Conservation (phyloP, 2,113 vertebrate species). For the Sus scrofa region DNA sequence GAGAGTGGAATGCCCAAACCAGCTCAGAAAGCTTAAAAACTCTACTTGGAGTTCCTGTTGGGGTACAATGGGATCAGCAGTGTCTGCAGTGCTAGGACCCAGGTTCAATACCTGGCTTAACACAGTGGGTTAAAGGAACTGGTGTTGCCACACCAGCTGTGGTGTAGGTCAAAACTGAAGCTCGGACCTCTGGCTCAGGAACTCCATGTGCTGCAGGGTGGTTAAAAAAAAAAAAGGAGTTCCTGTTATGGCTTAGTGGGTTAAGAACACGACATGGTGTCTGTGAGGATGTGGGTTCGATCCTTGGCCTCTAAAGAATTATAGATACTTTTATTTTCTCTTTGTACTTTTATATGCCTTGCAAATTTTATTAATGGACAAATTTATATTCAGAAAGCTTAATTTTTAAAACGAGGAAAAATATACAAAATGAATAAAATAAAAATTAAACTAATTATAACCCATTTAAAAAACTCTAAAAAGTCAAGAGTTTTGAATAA, state of each 20-base stretch:
- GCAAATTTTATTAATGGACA: constrained; percentile 29
- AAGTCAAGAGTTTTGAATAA: constrained; percentile 29
- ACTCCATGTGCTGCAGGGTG: too few relatives aligned
- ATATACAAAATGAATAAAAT: not conserved
- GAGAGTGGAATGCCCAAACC: not conserved
- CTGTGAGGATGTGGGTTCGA: too few relatives aligned
- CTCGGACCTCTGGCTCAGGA: too few relatives aligned
- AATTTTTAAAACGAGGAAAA: constrained; percentile 6
- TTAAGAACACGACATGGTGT: too few relatives aligned
- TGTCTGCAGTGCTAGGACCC: too few relatives aligned
- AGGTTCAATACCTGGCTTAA: too few relatives aligned
- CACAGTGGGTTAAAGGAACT: too few relatives aligned
- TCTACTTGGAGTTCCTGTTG: not conserved
- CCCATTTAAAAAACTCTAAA: not conserved
- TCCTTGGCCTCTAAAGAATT: not conserved
- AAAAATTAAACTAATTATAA: not conserved
- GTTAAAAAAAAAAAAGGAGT: too few relatives aligned
- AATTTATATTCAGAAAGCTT: constrained; percentile 1
- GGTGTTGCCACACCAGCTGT: too few relatives aligned
- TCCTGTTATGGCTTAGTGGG: too few relatives aligned
- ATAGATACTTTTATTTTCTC: not conserved
- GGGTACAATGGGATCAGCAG: too few relatives aligned
- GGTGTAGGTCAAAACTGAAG: too few relatives aligned
- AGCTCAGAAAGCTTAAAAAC: not conserved
- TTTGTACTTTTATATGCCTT: not conserved